Conservation (phyloP, 2,888 invertebrate genomes). For the Calliphora vomitoria region DNA sequence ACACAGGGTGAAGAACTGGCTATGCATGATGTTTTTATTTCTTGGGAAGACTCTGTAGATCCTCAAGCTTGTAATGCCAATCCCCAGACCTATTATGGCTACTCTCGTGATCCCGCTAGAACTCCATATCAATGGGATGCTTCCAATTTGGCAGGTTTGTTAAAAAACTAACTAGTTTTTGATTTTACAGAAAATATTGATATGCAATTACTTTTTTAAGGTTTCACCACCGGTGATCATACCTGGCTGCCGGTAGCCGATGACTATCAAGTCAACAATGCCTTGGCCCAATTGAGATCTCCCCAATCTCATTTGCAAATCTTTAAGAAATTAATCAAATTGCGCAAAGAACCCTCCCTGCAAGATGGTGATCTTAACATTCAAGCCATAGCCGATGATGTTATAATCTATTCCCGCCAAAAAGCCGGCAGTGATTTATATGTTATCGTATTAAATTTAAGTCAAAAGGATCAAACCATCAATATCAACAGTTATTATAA, state of each 20-base stretch:
- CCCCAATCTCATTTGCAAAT: slow-evolving; percentile 88
- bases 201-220: slow-evolving; percentile 66
- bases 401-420: slow-evolving; percentile 82
- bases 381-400: slow-evolving; percentile 78
- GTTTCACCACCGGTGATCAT: slow-evolving; percentile 80
- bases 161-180: neutral
- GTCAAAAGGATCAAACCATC: slow-evolving; percentile 83
- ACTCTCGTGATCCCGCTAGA: slow-evolving; percentile 86
- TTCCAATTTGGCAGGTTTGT: slow-evolving; percentile 82
- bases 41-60: slow-evolving; percentile 86
- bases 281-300: slow-evolving; percentile 85
- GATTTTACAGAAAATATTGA: neutral
- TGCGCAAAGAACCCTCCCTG: slow-evolving; percentile 85
- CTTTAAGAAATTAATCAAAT: slow-evolving; percentile 86
- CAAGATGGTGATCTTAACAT: slow-evolving; percentile 79
- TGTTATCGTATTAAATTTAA: slow-evolving; percentile 86
- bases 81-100: slow-evolving; percentile 81
- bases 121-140: slow-evolving; percentile 88
- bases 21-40: slow-evolving; percentile 86
- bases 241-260: slow-evolving; percentile 90
- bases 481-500: slow-evolving; percentile 83
- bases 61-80: slow-evolving; percentile 86
- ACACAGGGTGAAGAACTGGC: slow-evolving; percentile 89
- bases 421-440: slow-evolving; percentile 80
- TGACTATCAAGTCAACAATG: slow-evolving; percentile 87